Base-by-base conservation (phyloP, 2,113 vertebrate genomes). In the Oostethus manadensis region DNA sequence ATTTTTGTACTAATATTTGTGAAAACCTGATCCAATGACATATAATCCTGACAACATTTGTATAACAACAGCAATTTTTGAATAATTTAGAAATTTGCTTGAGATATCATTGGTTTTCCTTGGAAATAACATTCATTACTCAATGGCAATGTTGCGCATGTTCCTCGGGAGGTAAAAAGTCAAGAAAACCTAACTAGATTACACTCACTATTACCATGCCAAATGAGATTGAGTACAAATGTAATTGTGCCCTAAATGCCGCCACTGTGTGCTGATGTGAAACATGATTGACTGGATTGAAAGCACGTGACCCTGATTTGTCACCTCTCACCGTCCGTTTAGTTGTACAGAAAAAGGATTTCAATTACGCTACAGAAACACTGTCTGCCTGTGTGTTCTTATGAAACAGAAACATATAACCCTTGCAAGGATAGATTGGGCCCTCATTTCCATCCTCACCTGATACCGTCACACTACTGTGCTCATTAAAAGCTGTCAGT, bases 401-500 rank as follows among this genome's bases (percentile, higher is more conserved):
- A 85, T 82, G 71, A 87, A 85, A 86, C 70, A 64, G 64, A 71
- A 69, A 88, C 76, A 60, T 84, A 81, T 42, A 55, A 88, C 84
- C 83, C 84, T 88, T 85, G 77, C 74, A 74, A 68, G 84, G 78
- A 83, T 77, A 81, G 78, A 88, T 82, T 82, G 74, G 74, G 70
- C 66, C 67, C 78, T 81, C 67, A 82, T 87, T 88, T 87, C 75
- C 77, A 86, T 88, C 75, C 73, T 80, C 79, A 88, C 77, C 84
- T 84, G 84, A 86, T 78, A 82, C 76, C 75, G 77, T 87, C 81
- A 84, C 71, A 71, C 77, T 38, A 68, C 80, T 83, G 79, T 62
- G 66, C 83, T 87, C 86, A 89, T 89, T 88, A 88, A 87, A 86
- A 79, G 48, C 82, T 86, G 81, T 85, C 87, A 62, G 74, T 88